These are phyloP conservation scores for Diorhabda elongata DNA, from an alignment of 1,140 invertebrate species.

Conservation along the genomic window DNA sequence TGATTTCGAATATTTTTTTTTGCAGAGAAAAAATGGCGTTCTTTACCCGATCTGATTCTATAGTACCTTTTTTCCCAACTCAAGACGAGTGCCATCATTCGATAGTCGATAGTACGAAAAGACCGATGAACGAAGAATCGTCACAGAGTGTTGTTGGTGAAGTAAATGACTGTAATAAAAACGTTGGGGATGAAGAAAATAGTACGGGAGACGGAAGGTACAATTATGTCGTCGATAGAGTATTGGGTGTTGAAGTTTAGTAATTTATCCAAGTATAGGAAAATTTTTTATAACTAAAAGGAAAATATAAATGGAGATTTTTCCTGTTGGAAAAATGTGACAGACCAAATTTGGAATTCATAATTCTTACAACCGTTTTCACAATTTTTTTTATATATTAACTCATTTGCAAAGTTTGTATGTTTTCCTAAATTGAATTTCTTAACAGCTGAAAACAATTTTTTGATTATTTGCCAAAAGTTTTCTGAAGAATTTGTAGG, in stretches of 20 bases:
- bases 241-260: constrained; percentile 64
- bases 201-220: constrained; percentile 50
- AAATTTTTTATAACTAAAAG: background rate
- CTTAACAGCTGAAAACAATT: no score
- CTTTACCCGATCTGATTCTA: constrained; percentile 76
- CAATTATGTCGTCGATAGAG: constrained; percentile 65
- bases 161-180: constrained; percentile 22
- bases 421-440: no score
- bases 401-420: no score
- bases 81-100: constrained; percentile 53
- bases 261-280: constrained; percentile 23
- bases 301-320: no score
- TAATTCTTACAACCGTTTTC: no score
- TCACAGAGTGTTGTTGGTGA: constrained; percentile 15
- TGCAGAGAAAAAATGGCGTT: constrained; percentile 93
- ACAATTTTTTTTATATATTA: no score
- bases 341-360: no score
- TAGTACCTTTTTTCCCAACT: constrained; percentile 70
- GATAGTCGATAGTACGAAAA: background rate
- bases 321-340: no score
- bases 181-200: background rate
- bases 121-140: constrained; percentile 13
- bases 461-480: no score
- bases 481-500: no score
- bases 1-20: constrained; percentile 30